phyloP scores from a whole-genome alignment of 2,797 vertebrate species.

The Otus scops region DNA sequence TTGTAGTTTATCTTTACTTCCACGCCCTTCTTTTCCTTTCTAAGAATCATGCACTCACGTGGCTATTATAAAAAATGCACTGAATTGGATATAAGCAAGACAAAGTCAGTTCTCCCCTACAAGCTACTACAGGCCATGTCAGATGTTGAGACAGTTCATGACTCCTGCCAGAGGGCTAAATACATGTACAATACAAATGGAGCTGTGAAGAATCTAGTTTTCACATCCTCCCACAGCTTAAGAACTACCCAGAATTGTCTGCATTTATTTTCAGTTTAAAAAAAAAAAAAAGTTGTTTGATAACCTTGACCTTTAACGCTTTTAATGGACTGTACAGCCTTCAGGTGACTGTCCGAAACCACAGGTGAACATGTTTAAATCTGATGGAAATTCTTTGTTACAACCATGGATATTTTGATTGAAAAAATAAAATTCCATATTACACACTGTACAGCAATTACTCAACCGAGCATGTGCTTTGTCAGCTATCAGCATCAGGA shows the following conservation, averaged over 20 bases:
- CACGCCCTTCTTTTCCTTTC: background rate
- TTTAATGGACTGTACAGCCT: background rate
- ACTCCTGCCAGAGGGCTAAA: background rate
- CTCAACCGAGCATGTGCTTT: rapidly evolving
- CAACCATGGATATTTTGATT: background rate
- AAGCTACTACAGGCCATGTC: background rate
- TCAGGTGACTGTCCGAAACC: background rate
- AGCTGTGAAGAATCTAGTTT: background rate
- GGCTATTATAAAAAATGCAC: background rate
- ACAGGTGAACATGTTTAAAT: background rate
- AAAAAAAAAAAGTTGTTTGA: background rate
- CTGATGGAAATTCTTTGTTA: background rate
- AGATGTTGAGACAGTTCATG: background rate
- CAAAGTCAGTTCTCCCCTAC: background rate
- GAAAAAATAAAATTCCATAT: background rate
- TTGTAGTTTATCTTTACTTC: background rate
- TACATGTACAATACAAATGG: background rate
- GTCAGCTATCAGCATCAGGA: background rate
- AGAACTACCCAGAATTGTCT: background rate
- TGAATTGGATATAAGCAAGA: rapidly evolving
- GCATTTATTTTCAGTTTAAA: background rate
- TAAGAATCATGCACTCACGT: background rate
- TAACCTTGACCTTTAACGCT: background rate
- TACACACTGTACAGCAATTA: background rate
- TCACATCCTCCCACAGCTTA: background rate